Conservation (phyloP, 2,797 vertebrate species). For the Sphenodon punctatus region DNA sequence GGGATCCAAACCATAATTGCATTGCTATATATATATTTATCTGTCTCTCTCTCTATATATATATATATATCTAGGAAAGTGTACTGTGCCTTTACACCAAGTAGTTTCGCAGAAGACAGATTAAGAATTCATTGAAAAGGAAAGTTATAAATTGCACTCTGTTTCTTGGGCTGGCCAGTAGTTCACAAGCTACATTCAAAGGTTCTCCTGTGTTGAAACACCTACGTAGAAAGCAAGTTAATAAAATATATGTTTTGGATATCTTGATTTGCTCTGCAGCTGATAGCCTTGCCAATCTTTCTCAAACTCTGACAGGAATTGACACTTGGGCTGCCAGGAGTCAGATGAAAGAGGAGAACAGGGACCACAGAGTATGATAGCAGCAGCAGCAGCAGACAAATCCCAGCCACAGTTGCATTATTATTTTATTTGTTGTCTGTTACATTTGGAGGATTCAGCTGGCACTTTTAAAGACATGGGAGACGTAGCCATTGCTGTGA, state of each 20-base stretch:
- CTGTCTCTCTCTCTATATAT: not conserved
- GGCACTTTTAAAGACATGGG: constrained; percentile 6
- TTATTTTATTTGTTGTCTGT: constrained; percentile 60
- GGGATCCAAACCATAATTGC: not conserved
- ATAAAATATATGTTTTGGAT: constrained; percentile 13
- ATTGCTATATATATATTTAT: not conserved
- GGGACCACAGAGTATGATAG: constrained; percentile 7
- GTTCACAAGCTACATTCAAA: not conserved
- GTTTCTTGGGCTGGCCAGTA: not conserved
- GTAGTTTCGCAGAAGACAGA: not conserved
- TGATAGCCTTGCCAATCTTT: constrained; percentile 27
- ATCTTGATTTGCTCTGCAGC: constrained; percentile 21
- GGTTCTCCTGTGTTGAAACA: not conserved
- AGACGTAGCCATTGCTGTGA: constrained; percentile 11
- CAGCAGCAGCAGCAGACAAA: constrained; percentile 10
- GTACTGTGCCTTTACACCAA: not conserved
- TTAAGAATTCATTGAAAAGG: constrained; percentile 25
- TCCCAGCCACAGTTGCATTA: not conserved
- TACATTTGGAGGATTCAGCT: not conserved
- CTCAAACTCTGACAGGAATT: constrained; percentile 6
- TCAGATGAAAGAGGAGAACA: constrained; percentile 32
- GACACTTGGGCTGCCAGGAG: constrained; percentile 20
- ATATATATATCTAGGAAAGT: not conserved
- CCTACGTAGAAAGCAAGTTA: constrained; percentile 11
- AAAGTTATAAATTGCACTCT: not conserved